A percentile compares a stretch with the other conserved stretches of the same genome.
Conservation (phyloP, 2,113 vertebrate species). For the Amblyopsis rosae region DNA sequence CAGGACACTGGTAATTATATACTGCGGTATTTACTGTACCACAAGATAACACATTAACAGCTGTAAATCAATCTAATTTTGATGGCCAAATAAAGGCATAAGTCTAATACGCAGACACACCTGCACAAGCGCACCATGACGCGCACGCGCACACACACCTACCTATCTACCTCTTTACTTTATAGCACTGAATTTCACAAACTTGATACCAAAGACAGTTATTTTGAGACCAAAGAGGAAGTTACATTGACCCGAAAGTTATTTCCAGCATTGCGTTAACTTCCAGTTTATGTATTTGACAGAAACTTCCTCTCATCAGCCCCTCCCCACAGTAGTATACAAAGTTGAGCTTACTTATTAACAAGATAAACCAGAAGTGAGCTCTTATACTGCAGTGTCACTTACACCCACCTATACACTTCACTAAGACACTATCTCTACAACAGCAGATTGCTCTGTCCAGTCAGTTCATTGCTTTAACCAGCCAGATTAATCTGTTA, state of each 20-base stretch:
- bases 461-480: neutral
- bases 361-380: neutral
- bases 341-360: neutral
- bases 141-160: no score
- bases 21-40: neutral
- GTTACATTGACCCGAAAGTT: conserved; percentile 32
- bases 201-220: neutral
- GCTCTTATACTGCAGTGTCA: neutral
- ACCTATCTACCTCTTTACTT: no score
- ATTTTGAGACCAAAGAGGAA: conserved; percentile 40
- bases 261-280: conserved; percentile 53
- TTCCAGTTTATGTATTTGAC: conserved; percentile 34
- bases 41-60: no score
- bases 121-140: no score
- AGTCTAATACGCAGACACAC: no score
- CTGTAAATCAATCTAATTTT: neutral
- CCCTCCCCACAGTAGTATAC: conserved; percentile 21
- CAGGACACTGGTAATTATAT: neutral
- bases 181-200: neutral
- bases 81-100: neutral
- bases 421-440: neutral
- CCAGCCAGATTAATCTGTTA: no score
- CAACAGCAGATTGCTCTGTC: neutral
- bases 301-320: conserved; percentile 35
- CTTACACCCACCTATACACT: neutral